Base-by-base conservation (phyloP, 2,113 vertebrate species). In the Nesogale talazaci region DNA sequence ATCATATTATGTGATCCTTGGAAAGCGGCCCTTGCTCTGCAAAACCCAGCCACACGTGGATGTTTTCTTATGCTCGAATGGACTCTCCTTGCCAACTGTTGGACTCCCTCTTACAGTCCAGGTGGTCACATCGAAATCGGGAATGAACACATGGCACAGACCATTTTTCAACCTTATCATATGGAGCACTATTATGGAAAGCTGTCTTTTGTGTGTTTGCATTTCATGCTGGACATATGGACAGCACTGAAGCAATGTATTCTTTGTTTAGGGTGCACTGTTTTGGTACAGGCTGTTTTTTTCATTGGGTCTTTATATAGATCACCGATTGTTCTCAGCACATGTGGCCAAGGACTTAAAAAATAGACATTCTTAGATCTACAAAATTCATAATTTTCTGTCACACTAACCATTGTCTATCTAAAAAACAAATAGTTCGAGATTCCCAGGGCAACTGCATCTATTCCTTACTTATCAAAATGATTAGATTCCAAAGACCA, bases 1-100 rank as follows among this genome's bases (percentile, higher is more conserved):
- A 97, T 97, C 95, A 77, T 90, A 77, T 97, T 97, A 57, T 93
- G 95, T 97, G 96, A 94, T 96, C 91, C 83, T 97, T 97, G 97
- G 97, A 97, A 94, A 79, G 92, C 25, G 40, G 88, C 88, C 94
- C 87, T 94, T 94, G 91, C 91, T 86, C 77, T 84, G 91, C 82
- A 93, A 84, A 96, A 92, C 91, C 88, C 75, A 95, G 94, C 93
- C 89, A 85, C 91, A 86, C 89, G 91, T 92, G 85, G 87, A 70
- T 97, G 94, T 97, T 97, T 97, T 95, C 95, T 95, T 96, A 92
- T 67, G 87, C 95, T 95, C 89, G 59, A 23, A 88, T 77, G 17
- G 65, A 86, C 76, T 91, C 82, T 46, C 42, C 81, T 42, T 85
- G 96, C 96, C 91, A 94, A 86, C 61, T 82, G 36, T 84, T 94